Evolutionary conservation across 2,113 vertebrate species (phyloP).

Genomic region (Anser brachyrhynchus): DNA sequence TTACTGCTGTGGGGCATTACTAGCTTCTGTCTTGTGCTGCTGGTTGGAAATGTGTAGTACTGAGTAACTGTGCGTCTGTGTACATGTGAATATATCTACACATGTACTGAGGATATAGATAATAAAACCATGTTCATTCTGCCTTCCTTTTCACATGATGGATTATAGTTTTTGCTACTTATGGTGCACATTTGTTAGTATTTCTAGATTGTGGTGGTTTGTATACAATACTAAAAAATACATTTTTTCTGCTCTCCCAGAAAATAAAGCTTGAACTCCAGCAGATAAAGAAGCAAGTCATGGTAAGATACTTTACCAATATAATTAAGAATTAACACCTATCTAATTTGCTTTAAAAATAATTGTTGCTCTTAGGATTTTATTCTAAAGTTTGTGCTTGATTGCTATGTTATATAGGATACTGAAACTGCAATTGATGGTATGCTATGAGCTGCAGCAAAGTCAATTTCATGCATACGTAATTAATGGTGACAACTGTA

Average conservation of each 20-base stretch:
- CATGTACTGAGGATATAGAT: neutral
- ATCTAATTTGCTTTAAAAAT: neutral
- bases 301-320: slow-evolving; percentile 77
- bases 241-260: slow-evolving; percentile 71
- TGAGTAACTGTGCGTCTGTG: neutral
- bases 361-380: neutral
- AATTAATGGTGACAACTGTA: neutral
- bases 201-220: neutral
- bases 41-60: neutral
- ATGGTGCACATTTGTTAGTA: neutral
- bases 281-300: slow-evolving; percentile 86
- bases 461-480: neutral
- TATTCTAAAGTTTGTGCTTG: neutral
- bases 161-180: neutral
- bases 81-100: neutral
- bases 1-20: neutral
- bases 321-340: neutral
- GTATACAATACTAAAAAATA: neutral
- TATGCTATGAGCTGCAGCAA: neutral
- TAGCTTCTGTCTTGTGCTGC: neutral
- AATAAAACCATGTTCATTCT: neutral
- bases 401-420: neutral
- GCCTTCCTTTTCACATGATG: neutral
- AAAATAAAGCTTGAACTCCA: slow-evolving; percentile 91
- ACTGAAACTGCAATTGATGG: neutral